phyloP scores from a whole-genome alignment of 2,113 vertebrate species.

The Anoplopoma fimbria region DNA sequence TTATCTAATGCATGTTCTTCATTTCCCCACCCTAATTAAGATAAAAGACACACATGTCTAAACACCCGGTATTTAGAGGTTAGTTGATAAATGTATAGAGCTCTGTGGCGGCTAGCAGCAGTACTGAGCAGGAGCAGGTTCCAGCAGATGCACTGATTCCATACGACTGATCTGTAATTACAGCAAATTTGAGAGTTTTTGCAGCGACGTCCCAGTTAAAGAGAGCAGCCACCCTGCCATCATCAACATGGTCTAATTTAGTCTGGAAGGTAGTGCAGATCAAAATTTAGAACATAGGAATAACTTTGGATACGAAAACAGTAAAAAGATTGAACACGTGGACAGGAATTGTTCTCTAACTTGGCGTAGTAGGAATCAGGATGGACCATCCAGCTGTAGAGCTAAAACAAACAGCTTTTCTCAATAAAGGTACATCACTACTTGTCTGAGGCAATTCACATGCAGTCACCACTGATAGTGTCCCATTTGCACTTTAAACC shows the following conservation, averaged over 20 bases:
- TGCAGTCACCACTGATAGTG: background rate
- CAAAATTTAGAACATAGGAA: constrained; percentile 28
- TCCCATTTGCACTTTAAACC: constrained; percentile 9
- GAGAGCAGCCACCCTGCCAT: constrained; percentile 60
- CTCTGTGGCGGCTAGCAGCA: constrained; percentile 32
- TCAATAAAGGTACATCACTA: background rate
- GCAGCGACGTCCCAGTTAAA: constrained; percentile 36
- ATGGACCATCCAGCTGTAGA: background rate
- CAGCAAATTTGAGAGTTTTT: constrained; percentile 72
- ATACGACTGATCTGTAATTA: constrained; percentile 76
- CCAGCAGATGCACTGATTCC: constrained; percentile 58
- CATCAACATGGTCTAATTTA: constrained; percentile 34
- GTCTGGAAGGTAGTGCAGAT: constrained; percentile 29
- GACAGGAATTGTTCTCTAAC: background rate
- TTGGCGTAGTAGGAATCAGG: background rate
- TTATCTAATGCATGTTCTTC: constrained; percentile 48
- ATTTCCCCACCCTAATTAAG: constrained; percentile 47
- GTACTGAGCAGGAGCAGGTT: constrained; percentile 30
- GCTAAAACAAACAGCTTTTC: background rate
- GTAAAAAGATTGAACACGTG: constrained; percentile 11
- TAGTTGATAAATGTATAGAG: constrained; percentile 60
- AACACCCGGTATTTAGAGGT: constrained; percentile 69
- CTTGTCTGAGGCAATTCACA: constrained; percentile 6
- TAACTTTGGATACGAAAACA: constrained; percentile 38
- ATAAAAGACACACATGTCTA: constrained; percentile 26